A percentile compares a stretch with the other conserved stretches of the same genome.
Conservation (phyloP, 2,888 invertebrate species). For the Caenorhabditis virilis region DNA sequence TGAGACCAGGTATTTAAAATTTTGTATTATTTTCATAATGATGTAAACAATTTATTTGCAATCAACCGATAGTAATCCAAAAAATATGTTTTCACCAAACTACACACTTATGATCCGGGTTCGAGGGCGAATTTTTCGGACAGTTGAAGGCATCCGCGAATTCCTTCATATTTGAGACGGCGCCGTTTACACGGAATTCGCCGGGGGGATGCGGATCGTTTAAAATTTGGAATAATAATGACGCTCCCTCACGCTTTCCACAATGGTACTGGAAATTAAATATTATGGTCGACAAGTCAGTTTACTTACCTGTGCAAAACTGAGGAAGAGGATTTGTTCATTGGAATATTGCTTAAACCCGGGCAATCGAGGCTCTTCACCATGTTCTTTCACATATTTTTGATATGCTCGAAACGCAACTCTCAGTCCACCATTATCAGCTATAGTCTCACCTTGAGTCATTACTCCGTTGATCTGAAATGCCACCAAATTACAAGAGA, state of each 20-base stretch:
- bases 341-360: conserved; percentile 63
- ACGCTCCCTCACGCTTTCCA: conserved; percentile 63
- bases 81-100: too few relatives aligned
- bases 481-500: too few relatives aligned
- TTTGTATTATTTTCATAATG: too few relatives aligned
- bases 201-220: conserved; percentile 66
- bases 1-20: too few relatives aligned
- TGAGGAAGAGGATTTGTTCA: conserved; percentile 69
- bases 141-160: conserved; percentile 85
- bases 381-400: conserved; percentile 42
- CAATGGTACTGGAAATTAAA: conserved; percentile 68
- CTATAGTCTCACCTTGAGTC: conserved; percentile 69
- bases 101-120: conserved; percentile 74
- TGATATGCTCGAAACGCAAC: conserved; percentile 60
- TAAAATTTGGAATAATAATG: conserved; percentile 63
- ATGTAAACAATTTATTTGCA: too few relatives aligned
- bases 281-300: too few relatives aligned
- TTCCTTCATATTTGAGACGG: conserved; percentile 72
- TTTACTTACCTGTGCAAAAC: conserved; percentile 68
- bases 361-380: conserved; percentile 63
- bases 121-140: conserved; percentile 84
- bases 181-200: conserved; percentile 47
- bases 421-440: conserved; percentile 69
- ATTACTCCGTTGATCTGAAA: conserved; percentile 67
- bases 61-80: too few relatives aligned